phyloP scores from a whole-genome alignment of 2,797 vertebrate species.

The Esox lucius region DNA sequence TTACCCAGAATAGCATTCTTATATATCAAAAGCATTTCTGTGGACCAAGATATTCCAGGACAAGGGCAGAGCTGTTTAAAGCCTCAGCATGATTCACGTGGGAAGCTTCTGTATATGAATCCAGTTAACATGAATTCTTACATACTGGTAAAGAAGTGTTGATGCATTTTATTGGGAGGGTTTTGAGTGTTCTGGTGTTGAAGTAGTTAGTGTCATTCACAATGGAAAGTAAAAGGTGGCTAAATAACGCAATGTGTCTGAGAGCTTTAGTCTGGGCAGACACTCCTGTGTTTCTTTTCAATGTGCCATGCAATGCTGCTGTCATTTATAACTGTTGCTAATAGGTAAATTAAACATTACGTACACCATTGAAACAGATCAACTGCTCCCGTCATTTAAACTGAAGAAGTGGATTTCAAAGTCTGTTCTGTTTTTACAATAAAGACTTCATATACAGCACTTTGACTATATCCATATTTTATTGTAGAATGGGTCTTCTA shows the following conservation, averaged over 20 bases:
- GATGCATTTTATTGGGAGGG: slow-evolving; percentile 41
- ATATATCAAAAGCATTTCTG: slow-evolving; percentile 14
- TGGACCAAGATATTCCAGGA: background rate
- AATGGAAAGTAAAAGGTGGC: slow-evolving; percentile 35
- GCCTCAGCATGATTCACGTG: slow-evolving; percentile 14
- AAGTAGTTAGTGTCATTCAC: slow-evolving; percentile 39
- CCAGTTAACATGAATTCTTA: background rate
- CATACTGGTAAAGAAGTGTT: slow-evolving; percentile 35
- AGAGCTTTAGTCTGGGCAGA: slow-evolving; percentile 39
- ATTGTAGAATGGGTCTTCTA: slow-evolving; percentile 14
- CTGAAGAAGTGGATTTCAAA: slow-evolving; percentile 6
- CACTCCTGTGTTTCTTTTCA: slow-evolving; percentile 30
- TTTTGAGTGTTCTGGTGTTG: slow-evolving; percentile 37
- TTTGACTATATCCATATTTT: slow-evolving; percentile 1
- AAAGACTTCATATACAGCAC: slow-evolving; percentile 52
- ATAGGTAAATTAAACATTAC: no score
- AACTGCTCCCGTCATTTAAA: no score
- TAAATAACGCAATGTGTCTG: slow-evolving; percentile 32
- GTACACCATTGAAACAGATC: slow-evolving; percentile 14
- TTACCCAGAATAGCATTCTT: background rate
- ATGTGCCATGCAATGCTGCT: slow-evolving; percentile 14
- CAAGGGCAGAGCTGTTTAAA: slow-evolving; percentile 23
- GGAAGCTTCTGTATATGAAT: slow-evolving; percentile 12
- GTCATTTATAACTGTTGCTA: slow-evolving; percentile 22
- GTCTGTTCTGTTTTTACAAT: slow-evolving; percentile 42